Evolutionary conservation across 2,888 invertebrate species (phyloP).

Genomic region (Labia minor): DNA sequence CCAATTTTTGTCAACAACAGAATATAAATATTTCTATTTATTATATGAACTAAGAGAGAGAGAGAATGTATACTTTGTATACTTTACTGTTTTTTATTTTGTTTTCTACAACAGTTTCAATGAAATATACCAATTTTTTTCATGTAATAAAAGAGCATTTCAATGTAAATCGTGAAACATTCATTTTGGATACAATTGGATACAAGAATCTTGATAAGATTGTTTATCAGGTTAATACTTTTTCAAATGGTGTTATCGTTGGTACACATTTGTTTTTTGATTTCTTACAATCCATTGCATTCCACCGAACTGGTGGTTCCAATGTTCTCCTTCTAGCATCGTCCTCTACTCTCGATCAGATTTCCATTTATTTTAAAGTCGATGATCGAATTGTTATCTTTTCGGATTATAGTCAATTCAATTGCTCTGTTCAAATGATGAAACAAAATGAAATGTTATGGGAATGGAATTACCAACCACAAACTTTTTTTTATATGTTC

Average conservation of each 20-base stretch:
- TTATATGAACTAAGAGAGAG: too few relatives aligned
- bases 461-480: not conserved
- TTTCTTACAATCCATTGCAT: too few relatives aligned
- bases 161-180: not conserved
- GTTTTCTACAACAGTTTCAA: too few relatives aligned
- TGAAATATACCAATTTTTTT: not conserved
- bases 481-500: not conserved
- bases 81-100: too few relatives aligned
- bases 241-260: too few relatives aligned
- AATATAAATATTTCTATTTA: too few relatives aligned
- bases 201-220: not conserved
- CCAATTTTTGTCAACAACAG: too few relatives aligned
- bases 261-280: too few relatives aligned
- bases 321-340: too few relatives aligned
- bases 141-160: not conserved
- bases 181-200: not conserved
- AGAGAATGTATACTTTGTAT: too few relatives aligned
- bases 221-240: not conserved
- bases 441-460: not conserved
- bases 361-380: conserved; percentile 15
- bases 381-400: not conserved
- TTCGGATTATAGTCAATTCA: not conserved
- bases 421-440: not conserved
- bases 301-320: not conserved
- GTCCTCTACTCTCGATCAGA: not conserved